Evolutionary conservation across 2,888 invertebrate genomes (phyloP), one percentile per base, ranked within the genome.

Genomic region (Euclidia mi): DNA sequence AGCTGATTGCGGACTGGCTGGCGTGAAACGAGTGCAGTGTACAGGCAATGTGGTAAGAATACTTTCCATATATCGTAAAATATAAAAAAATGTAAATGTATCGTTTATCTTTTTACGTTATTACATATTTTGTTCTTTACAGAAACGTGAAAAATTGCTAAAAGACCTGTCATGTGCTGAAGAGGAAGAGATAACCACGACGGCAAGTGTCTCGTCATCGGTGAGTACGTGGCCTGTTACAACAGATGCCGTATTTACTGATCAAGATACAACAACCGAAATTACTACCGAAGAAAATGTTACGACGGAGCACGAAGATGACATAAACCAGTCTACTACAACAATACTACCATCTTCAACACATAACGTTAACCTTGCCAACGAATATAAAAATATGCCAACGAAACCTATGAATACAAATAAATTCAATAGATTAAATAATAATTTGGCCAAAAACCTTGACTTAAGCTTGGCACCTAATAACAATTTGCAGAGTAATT

Each of bases 1-100:
- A 32, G 96, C 96, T 20, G 97, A 97, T 83, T 97, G 97, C 74
- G 97, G 97, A 45, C 88, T 97, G 58, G 97, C 96, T 58, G 97
- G 96, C 9, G 96, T 96, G 2, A 95, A 96, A 79, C 95, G 96
- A 62, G 96, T 97, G 55, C 96, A 96, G 65, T 97, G 97, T 87
- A 96, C 96, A 78, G 96, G 97, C 74, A 96, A 96, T 86, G 95
- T 96, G 95, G 97, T 97, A 93, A 94, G 95, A 57, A 18, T 1
- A 17, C 9, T 37, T n/a, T n/a, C n/a, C n/a, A n/a, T n/a, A n/a
- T n/a, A n/a, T n/a, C n/a, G n/a, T 37, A 25, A 25, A 25, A 3
- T 1, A 6, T 25, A 0, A 0, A 1, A 0, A 25, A 25, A 25
- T 25, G 20, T 7, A 3, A 3, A 1, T 1, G 7, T 25, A 1